Conservation (phyloP, 2,797 vertebrate species). For the Phalanger gymnotis region DNA sequence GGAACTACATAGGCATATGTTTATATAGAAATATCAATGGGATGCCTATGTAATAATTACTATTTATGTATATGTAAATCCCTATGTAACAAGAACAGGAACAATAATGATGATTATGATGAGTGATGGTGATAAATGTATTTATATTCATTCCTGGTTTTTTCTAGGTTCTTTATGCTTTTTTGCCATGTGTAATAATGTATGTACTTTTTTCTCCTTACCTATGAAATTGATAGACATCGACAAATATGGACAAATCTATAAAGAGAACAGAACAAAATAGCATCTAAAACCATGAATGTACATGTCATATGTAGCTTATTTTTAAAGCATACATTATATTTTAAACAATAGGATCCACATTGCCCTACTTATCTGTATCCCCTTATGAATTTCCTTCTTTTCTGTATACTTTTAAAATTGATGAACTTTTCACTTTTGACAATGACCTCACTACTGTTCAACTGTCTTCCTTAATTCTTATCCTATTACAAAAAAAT, state of each 20-base stretch:
- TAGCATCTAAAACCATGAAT: background rate
- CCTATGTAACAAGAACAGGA: no score
- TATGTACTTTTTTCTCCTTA: background rate
- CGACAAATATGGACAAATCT: background rate
- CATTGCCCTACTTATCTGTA: background rate
- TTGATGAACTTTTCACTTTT: background rate
- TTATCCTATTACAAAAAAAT: background rate
- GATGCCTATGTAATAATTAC: background rate
- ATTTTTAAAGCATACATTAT: background rate
- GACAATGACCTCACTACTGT: background rate
- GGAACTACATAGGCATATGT: background rate
- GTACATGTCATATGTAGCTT: background rate
- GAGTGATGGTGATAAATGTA: background rate
- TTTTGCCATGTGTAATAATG: background rate
- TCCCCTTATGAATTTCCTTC: background rate
- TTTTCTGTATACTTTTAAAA: background rate
- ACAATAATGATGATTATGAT: background rate
- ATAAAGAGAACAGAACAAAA: background rate
- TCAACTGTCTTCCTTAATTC: background rate
- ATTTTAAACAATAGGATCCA: background rate
- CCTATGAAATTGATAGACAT: background rate
- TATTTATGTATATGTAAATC: background rate
- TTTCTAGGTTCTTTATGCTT: background rate
- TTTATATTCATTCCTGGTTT: background rate
- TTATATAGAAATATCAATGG: background rate